A percentile compares a stretch with the other conserved stretches of the same genome.
Conservation (phyloP, 2,888 invertebrate species). For the Athripsodes cinereus region DNA sequence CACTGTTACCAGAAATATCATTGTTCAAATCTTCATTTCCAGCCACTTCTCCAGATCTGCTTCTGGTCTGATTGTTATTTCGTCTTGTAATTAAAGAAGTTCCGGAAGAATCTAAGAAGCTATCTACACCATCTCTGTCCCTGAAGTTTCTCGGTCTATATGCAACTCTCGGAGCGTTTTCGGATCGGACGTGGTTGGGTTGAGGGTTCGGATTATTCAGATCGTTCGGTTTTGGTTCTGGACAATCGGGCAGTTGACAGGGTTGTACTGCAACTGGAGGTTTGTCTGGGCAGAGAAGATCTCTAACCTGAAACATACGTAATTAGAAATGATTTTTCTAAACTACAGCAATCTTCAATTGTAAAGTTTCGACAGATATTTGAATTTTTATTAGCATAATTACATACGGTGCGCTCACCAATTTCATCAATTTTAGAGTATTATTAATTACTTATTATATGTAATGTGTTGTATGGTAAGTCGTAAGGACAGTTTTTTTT, state of each 20-base stretch:
- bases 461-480: too few relatives aligned
- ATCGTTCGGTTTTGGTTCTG: slow-evolving; percentile 17
- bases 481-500: too few relatives aligned
- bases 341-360: too few relatives aligned
- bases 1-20: slow-evolving; percentile 13
- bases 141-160: slow-evolving; percentile 13
- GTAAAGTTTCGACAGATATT: too few relatives aligned
- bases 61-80: slow-evolving; percentile 9
- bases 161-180: slow-evolving; percentile 3
- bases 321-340: too few relatives aligned
- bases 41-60: neutral
- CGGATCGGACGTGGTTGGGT: slow-evolving; percentile 8
- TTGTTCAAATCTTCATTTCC: slow-evolving; percentile 20
- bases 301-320: slow-evolving; percentile 21
- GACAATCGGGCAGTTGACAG: slow-evolving; percentile 22
- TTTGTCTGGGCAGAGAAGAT: slow-evolving; percentile 20
- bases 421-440: too few relatives aligned
- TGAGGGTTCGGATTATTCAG: slow-evolving; percentile 10
- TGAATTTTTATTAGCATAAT: too few relatives aligned
- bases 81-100: slow-evolving; percentile 7
- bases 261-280: slow-evolving; percentile 15
- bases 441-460: too few relatives aligned
- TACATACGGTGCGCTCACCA: too few relatives aligned
- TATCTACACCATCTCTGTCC: slow-evolving; percentile 17
- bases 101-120: slow-evolving; percentile 15